Conservation (phyloP, 2,797 vertebrate genomes). For the Peromyscus aztecus region DNA sequence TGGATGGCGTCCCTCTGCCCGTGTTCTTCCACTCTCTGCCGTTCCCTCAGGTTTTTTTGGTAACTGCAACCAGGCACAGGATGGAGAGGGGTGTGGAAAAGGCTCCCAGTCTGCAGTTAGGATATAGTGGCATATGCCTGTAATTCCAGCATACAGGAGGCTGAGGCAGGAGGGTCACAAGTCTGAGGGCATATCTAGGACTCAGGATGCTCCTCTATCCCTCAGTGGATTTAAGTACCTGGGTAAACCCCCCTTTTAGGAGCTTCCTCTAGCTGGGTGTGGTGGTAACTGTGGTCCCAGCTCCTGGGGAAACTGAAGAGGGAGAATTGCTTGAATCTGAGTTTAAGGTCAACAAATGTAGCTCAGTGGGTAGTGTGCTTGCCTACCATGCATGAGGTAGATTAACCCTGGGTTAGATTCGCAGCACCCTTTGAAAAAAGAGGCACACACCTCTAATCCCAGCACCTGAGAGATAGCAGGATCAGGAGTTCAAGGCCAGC, state of each 20-base stretch:
- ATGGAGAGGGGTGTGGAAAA: not conserved
- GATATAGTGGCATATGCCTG: too few relatives aligned
- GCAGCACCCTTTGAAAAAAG: not conserved
- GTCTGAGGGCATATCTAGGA: too few relatives aligned
- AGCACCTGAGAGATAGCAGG: not conserved
- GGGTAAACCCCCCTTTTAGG: not conserved
- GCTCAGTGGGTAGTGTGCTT: not conserved
- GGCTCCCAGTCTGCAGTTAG: not conserved
- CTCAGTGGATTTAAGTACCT: not conserved
- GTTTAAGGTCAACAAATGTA: not conserved
- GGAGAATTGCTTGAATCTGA: not conserved
- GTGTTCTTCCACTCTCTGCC: rapidly evolving
- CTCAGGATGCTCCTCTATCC: not conserved
- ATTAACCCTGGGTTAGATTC: not conserved
- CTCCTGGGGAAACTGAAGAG: not conserved
- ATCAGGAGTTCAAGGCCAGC: not conserved
- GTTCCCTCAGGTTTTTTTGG: not conserved
- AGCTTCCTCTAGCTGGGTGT: not conserved
- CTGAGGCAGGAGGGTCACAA: too few relatives aligned
- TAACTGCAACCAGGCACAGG: not conserved
- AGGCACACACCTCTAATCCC: not conserved
- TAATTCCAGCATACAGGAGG: too few relatives aligned
- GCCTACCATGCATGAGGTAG: not conserved
- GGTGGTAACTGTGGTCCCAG: not conserved
- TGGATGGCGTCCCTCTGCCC: not conserved